Evolutionary conservation across 2,888 invertebrate genomes (phyloP).

Genomic region (Drosophila ustulata): DNA sequence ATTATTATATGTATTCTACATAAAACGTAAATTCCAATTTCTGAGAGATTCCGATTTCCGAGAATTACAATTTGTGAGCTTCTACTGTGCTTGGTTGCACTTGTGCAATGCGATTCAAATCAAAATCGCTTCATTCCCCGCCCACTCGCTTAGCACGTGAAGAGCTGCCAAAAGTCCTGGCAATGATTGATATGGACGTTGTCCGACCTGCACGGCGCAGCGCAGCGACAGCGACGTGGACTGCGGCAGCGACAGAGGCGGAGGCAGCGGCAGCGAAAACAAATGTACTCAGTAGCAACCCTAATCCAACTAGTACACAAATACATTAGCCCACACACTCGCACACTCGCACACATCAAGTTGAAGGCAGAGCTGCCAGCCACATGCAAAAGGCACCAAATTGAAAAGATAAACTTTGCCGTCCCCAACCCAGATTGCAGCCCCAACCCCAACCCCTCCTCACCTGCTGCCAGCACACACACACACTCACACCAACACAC

Average conservation of each 20-base stretch:
- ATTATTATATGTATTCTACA: too few relatives aligned
- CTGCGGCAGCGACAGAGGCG: conserved; percentile 24
- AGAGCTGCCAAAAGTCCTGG: conserved; percentile 38
- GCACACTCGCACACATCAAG: conserved; percentile 32
- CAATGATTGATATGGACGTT: conserved; percentile 74
- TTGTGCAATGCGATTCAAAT: conserved; percentile 3
- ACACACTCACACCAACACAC: too few relatives aligned
- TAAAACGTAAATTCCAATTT: too few relatives aligned
- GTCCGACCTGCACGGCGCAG: conserved; percentile 45
- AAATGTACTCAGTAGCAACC: conserved; percentile 72
- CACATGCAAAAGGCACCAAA: conserved; percentile 60
- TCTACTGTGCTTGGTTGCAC: neutral
- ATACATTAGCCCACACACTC: conserved; percentile 61
- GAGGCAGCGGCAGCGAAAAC: conserved; percentile 42
- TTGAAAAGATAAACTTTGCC: conserved; percentile 79
- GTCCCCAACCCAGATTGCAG: conserved; percentile 60
- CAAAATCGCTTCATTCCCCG: conserved; percentile 3
- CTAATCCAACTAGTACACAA: conserved; percentile 73
- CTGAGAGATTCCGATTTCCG: too few relatives aligned
- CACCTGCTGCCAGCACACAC: conserved; percentile 52
- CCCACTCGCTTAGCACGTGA: conserved; percentile 40
- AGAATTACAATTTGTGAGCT: too few relatives aligned
- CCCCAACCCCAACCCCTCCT: conserved; percentile 16
- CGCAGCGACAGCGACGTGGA: conserved; percentile 11
- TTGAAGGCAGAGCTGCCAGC: conserved; percentile 51